phyloP scores from a whole-genome alignment of 53 echinoderm and acorn worm species.

The Paracentrotus lividus region DNA sequence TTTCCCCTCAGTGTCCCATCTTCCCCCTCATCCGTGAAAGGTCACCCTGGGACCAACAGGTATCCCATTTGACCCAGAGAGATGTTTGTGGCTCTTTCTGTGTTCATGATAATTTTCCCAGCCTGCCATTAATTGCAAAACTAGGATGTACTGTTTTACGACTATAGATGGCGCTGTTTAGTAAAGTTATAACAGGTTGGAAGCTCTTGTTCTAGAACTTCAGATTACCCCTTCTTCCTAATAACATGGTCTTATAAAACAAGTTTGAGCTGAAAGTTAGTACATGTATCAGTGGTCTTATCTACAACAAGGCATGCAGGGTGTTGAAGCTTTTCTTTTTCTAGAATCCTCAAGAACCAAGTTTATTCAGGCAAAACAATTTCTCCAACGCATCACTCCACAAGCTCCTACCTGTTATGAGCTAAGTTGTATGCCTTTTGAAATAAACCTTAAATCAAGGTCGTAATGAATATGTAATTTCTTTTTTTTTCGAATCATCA shows the following conservation, averaged over 20 bases:
- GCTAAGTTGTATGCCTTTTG: too few species aligned
- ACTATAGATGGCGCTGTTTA: not conserved
- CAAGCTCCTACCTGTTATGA: too few species aligned
- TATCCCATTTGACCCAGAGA: not conserved
- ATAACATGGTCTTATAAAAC: not conserved
- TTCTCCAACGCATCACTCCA: too few species aligned
- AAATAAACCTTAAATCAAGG: too few species aligned
- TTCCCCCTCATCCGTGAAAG: not conserved
- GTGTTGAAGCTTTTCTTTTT: too few species aligned
- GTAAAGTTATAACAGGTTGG: not conserved
- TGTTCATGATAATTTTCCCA: not conserved
- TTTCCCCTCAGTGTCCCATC: not conserved
- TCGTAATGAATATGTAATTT: too few species aligned
- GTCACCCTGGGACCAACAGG: not conserved
- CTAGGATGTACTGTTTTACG: not conserved
- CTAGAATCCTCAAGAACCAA: too few species aligned
- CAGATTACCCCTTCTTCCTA: not conserved
- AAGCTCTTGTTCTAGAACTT: not conserved
- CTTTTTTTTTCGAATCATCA: too few species aligned
- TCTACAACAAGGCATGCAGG: too few species aligned
- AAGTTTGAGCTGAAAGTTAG: too few species aligned
- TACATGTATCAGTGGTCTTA: too few species aligned
- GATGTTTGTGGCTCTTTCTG: constrained; percentile 8
- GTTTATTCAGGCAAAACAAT: too few species aligned
- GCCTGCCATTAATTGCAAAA: not conserved